Conservation (phyloP, 2,888 invertebrate genomes). For the Thereva unica region DNA sequence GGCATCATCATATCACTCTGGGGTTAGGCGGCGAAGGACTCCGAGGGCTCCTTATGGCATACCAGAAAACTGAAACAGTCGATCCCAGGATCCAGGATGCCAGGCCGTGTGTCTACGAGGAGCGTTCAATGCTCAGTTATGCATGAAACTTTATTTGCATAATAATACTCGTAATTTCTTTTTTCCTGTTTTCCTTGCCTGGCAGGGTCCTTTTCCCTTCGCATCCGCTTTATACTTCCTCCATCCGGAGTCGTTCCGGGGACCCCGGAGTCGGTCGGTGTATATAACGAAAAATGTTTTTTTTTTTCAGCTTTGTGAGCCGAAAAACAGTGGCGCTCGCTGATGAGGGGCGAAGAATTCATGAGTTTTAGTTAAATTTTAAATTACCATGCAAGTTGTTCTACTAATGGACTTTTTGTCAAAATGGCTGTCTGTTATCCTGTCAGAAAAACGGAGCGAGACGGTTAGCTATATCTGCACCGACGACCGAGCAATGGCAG, state of each 20-base stretch:
- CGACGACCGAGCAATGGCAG: neutral
- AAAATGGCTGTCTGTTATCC: slow-evolving; percentile 3
- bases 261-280: neutral
- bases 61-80: neutral
- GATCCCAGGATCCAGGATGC: neutral
- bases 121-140: slow-evolving; percentile 22
- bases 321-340: slow-evolving; percentile 21
- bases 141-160: slow-evolving; percentile 31
- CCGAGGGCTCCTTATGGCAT: neutral
- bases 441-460: slow-evolving; percentile 8
- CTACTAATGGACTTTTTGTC: slow-evolving; percentile 26
- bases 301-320: neutral
- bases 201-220: neutral
- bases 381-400: slow-evolving; percentile 20
- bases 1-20: slow-evolving; percentile 15
- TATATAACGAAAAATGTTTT: slow-evolving; percentile 1
- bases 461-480: neutral
- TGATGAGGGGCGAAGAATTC: slow-evolving; percentile 23
- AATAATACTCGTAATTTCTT: slow-evolving; percentile 28
- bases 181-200: slow-evolving; percentile 17
- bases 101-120: neutral
- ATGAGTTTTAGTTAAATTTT: slow-evolving; percentile 4
- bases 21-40: neutral
- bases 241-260: neutral
- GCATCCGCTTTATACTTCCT: neutral